Evolutionary conservation across 2,113 vertebrate genomes (phyloP).

Genomic region (Aramus guarauna): DNA sequence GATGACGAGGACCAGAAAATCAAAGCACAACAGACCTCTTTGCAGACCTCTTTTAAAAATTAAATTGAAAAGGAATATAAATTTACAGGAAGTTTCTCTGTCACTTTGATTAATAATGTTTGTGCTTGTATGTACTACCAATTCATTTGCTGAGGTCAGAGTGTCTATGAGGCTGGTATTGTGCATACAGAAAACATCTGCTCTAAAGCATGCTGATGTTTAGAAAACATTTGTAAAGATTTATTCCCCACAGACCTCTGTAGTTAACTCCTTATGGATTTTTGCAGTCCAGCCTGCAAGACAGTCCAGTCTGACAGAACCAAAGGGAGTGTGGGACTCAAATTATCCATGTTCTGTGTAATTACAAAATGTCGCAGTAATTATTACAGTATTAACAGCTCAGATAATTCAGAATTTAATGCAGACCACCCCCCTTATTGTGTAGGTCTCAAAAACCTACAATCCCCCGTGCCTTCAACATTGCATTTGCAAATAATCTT

Average conservation of each 20-base stretch:
- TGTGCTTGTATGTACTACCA: not conserved
- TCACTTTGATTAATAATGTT: constrained; percentile 52
- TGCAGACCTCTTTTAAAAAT: not conserved
- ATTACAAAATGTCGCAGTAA: not conserved
- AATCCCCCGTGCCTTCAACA: not conserved
- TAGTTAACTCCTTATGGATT: not conserved
- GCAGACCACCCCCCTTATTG: not conserved
- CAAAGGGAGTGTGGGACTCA: not conserved
- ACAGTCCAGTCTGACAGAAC: not conserved
- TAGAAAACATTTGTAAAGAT: not conserved
- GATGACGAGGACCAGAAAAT: not conserved
- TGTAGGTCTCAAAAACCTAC: not conserved
- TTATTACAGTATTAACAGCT: not conserved
- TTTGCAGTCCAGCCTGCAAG: not conserved
- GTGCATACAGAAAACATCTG: not conserved
- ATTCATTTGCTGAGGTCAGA: constrained; percentile 8
- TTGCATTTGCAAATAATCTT: not conserved
- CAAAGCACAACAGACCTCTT: not conserved
- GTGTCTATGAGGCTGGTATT: not conserved
- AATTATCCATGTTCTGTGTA: not conserved
- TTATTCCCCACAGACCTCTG: not conserved
- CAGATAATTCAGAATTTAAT: not conserved
- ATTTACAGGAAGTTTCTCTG: not conserved
- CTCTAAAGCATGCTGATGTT: not conserved
- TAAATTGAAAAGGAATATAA: not conserved